Evolutionary conservation across 2,797 vertebrate species (phyloP).

Genomic region (Rhadinocentrus ornatus): DNA sequence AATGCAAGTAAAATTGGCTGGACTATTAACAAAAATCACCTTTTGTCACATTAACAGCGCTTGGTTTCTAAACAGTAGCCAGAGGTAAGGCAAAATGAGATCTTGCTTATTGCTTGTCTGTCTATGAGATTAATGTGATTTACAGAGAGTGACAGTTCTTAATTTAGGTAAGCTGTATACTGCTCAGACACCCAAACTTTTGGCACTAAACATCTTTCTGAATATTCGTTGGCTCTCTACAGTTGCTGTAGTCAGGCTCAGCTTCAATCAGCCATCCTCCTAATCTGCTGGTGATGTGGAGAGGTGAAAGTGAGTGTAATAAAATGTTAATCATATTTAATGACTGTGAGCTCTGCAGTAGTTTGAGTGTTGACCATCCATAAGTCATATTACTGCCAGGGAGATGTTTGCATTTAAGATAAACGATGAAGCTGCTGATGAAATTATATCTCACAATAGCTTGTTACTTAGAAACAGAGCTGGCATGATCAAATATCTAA

Average conservation of each 20-base stretch:
- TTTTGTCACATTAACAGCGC: neutral
- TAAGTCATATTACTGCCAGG: slow-evolving; percentile 60
- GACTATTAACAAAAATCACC: slow-evolving; percentile 3
- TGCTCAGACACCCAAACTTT: slow-evolving; percentile 19
- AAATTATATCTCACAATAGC: slow-evolving; percentile 57
- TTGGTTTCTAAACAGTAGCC: neutral
- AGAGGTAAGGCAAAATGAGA: slow-evolving; percentile 9
- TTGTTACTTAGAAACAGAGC: slow-evolving; percentile 50
- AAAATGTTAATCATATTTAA: slow-evolving; percentile 77
- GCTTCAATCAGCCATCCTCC: slow-evolving; percentile 59
- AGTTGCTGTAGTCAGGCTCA: slow-evolving; percentile 58
- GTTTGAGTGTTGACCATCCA: slow-evolving; percentile 53
- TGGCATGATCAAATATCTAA: slow-evolving; percentile 36
- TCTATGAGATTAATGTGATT: slow-evolving; percentile 16
- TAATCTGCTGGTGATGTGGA: slow-evolving; percentile 49
- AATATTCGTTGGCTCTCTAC: slow-evolving; percentile 49
- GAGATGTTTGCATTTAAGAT: slow-evolving; percentile 63
- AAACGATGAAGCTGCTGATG: slow-evolving; percentile 62
- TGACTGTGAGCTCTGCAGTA: slow-evolving; percentile 52
- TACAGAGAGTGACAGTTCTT: slow-evolving; percentile 22
- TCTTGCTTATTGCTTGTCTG: no score
- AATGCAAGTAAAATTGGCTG: neutral
- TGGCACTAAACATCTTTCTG: slow-evolving; percentile 16
- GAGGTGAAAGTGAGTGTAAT: slow-evolving; percentile 69
- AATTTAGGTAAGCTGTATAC: slow-evolving; percentile 32